Conservation (phyloP, 2,888 invertebrate genomes). For the Drosophila tanythrix region DNA sequence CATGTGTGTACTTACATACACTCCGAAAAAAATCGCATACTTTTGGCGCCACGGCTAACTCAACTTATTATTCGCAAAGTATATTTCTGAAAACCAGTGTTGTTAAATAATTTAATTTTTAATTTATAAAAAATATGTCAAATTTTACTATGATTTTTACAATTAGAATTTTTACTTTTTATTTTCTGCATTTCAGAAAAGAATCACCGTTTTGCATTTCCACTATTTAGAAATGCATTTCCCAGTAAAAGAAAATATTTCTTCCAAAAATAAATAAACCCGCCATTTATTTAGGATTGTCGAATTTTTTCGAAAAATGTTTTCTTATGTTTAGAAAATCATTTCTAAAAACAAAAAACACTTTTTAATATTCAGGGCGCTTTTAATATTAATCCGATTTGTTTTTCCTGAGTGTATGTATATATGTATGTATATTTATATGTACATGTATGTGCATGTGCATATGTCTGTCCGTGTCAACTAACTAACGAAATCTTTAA, state of each 20-base stretch:
- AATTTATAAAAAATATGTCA: too few relatives aligned
- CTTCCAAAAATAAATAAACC: background rate
- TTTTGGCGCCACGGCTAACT: background rate
- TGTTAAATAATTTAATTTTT: too few relatives aligned
- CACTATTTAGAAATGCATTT: background rate
- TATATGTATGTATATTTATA: background rate
- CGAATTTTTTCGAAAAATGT: background rate
- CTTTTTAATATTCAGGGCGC: background rate
- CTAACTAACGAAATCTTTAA: constrained; percentile 29
- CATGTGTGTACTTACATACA: background rate
- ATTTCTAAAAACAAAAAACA: background rate
- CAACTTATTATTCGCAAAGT: background rate
- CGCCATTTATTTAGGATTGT: background rate
- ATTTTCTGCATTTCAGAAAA: background rate
- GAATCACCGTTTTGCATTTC: too few relatives aligned
- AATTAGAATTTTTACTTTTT: too few relatives aligned
- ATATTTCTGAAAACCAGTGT: background rate
- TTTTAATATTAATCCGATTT: background rate
- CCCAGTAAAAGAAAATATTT: background rate
- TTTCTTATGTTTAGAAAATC: background rate
- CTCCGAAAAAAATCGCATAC: background rate
- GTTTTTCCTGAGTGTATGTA: background rate
- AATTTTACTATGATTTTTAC: too few relatives aligned
- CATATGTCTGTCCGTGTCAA: constrained; percentile 15
- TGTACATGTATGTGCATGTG: background rate